These are phyloP conservation scores for Pocillopora grandis DNA, from an alignment of 92 coral and sea anemone genomes.

Conservation along the genomic window DNA sequence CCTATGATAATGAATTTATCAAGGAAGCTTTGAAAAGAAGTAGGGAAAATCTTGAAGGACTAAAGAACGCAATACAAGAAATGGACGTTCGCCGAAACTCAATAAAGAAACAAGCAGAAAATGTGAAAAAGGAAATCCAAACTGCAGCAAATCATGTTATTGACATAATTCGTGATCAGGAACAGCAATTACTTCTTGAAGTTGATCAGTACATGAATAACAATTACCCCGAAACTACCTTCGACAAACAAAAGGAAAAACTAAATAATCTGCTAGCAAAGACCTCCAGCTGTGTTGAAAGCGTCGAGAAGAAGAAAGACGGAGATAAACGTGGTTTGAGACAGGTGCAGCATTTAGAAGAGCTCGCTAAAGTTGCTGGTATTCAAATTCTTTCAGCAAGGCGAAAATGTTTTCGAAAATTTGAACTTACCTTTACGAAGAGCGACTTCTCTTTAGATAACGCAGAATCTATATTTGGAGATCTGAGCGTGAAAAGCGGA, in stretches of 20 bases:
- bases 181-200: constrained; percentile 18
- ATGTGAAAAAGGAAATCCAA: constrained; percentile 2
- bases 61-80: constrained; percentile 31
- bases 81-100: constrained; percentile 27
- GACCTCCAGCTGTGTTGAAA: constrained; percentile 20
- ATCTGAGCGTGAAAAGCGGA: constrained; percentile 1
- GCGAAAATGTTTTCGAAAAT: constrained; percentile 38
- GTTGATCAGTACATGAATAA: constrained; percentile 36
- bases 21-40: constrained; percentile 47
- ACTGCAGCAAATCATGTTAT: constrained; percentile 1
- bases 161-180: constrained; percentile 20
- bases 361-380: constrained; percentile 38
- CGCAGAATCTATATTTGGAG: constrained; percentile 10
- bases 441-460: background rate
- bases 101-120: constrained; percentile 24
- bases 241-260: constrained; percentile 35
- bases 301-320: constrained; percentile 23
- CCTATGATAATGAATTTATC: constrained; percentile 40
- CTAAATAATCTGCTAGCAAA: constrained; percentile 27
- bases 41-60: constrained; percentile 34
- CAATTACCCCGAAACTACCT: constrained; percentile 32
- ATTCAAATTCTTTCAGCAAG: constrained; percentile 42
- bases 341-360: constrained; percentile 22
- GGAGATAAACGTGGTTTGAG: constrained; percentile 11
- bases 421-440: constrained; percentile 16